Evolutionary conservation across 1,140 invertebrate genomes (phyloP).

Genomic region (Aphidius ervi): DNA sequence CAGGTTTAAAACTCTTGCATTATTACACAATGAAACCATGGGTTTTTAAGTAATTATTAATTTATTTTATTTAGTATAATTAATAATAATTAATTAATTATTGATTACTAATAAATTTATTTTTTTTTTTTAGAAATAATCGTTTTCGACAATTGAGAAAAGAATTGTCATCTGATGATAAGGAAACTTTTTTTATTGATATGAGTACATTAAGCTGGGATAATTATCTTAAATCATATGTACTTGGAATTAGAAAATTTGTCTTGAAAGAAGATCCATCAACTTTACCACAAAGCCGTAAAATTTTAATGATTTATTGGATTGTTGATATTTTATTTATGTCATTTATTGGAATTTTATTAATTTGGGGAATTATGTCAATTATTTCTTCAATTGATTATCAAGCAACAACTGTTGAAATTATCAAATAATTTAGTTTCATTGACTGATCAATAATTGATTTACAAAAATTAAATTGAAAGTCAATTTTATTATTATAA

Average conservation of each 20-base stretch:
- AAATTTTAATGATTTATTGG: constrained; percentile 44
- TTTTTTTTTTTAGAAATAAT: constrained; percentile 55
- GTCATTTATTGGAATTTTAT: no score
- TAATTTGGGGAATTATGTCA: no score
- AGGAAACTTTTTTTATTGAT: constrained; percentile 58
- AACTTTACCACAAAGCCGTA: constrained; percentile 67
- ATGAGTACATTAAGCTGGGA: constrained; percentile 63
- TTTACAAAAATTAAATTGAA: no score
- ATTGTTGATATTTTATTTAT: constrained; percentile 35
- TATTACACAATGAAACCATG: constrained; percentile 85
- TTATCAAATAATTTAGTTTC: background rate
- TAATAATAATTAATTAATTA: background rate
- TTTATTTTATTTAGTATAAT: constrained; percentile 6
- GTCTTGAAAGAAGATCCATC: constrained; percentile 72
- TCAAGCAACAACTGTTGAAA: background rate
- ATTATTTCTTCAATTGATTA: no score
- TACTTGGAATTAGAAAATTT: constrained; percentile 68
- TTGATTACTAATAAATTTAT: background rate
- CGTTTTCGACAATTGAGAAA: constrained; percentile 62
- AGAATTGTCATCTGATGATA: constrained; percentile 58
- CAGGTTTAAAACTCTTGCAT: constrained; percentile 65
- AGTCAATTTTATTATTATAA: no score
- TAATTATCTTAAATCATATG: constrained; percentile 65
- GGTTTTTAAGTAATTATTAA: constrained; percentile 61
- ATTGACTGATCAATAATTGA: no score